A percentile compares a stretch with the other conserved stretches of the same genome.
These are phyloP conservation scores for Ahaetulla prasina DNA, from an alignment of 2,113 vertebrate species.

Conservation along the genomic window DNA sequence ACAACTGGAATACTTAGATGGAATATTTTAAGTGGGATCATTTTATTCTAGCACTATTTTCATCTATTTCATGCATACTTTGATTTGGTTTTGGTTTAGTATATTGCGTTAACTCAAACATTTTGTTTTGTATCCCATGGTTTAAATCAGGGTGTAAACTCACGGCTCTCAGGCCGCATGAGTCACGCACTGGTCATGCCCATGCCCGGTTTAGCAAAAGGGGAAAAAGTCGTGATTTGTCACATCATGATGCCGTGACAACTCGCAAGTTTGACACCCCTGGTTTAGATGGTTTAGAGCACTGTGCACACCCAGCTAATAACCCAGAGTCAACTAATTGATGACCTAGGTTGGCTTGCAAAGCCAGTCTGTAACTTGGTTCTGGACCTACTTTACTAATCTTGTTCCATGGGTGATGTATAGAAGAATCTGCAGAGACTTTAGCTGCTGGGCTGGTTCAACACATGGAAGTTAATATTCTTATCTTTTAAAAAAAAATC, in stretches of 20 bases:
- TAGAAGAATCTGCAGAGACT: neutral
- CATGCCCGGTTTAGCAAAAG: too few species aligned
- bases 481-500: neutral
- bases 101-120: neutral
- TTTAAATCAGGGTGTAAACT: neutral
- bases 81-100: neutral
- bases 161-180: rapidly evolving
- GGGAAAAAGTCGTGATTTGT: rapidly evolving
- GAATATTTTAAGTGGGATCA: neutral
- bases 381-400: neutral
- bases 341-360: neutral
- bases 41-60: neutral
- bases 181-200: too few species aligned
- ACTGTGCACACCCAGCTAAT: neutral
- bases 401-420: neutral
- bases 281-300: neutral
- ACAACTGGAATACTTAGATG: neutral
- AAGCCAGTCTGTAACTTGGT: neutral
- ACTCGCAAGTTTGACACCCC: too few species aligned
- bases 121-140: neutral
- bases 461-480: neutral
- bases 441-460: neutral
- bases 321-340: neutral
- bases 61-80: neutral
- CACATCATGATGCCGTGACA: too few species aligned